These are phyloP conservation scores for Willisornis vidua DNA, from an alignment of 2,113 vertebrate species.

Conservation along the genomic window DNA sequence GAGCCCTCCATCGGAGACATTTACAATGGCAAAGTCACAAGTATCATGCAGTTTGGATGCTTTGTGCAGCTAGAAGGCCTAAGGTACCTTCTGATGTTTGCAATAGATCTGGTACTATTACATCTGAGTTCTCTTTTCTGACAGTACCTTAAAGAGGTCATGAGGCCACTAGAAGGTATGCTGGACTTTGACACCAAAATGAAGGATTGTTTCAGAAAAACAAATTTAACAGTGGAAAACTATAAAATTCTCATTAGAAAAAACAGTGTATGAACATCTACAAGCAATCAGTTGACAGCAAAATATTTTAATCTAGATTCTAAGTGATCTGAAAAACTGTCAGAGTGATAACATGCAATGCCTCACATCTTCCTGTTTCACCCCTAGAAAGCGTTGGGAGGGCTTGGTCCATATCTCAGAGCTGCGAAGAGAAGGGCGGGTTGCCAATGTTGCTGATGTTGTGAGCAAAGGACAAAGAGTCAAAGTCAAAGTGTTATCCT, in stretches of 20 bases:
- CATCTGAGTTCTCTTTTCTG: background rate
- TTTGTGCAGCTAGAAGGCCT: constrained; percentile 97
- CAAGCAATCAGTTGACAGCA: background rate
- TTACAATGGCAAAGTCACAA: constrained; percentile 96
- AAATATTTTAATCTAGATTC: background rate
- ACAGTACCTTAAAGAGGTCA: background rate
- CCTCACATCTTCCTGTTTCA: background rate
- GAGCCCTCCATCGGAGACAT: constrained; percentile 95
- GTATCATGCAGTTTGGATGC: constrained; percentile 99
- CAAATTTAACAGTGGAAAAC: accelerated
- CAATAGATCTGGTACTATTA: accelerated
- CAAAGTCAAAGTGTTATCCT: constrained; percentile 96
- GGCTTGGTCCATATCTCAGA: constrained; percentile 97
- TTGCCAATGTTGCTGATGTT: constrained; percentile 96
- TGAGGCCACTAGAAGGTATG: accelerated
- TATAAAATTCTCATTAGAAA: background rate
- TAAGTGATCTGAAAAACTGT: background rate
- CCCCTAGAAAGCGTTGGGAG: constrained; percentile 93
- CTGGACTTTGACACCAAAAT: background rate
- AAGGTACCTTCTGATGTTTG: constrained; percentile 72
- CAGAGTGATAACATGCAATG: background rate
- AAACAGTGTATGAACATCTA: accelerated
- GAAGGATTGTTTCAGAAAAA: background rate
- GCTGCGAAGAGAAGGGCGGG: constrained; percentile 91
- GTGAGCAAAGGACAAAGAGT: constrained; percentile 98